Conservation (phyloP, 2,113 vertebrate species). For the Etheostoma spectabile region DNA sequence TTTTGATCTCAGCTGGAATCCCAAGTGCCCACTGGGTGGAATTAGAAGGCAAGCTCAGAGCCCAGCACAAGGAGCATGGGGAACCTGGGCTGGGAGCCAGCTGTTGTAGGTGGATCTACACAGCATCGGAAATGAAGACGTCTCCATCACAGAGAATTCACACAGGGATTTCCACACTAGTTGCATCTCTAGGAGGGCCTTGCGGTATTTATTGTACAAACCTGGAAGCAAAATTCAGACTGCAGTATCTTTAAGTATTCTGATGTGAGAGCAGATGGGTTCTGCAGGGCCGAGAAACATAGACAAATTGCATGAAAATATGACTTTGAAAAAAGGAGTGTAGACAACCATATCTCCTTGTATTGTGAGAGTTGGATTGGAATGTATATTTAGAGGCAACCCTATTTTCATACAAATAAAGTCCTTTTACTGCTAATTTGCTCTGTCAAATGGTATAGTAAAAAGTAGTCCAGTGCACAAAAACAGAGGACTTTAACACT, state of each 20-base stretch:
- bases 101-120: constrained; percentile 17
- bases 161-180: background rate
- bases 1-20: constrained; percentile 64
- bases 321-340: background rate
- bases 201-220: background rate
- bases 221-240: background rate
- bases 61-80: background rate
- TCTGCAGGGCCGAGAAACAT: background rate
- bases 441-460: background rate
- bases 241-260: background rate
- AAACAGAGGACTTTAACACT: no score
- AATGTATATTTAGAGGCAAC: background rate
- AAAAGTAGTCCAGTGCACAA: no score
- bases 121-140: constrained; percentile 8
- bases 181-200: background rate
- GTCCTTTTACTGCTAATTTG: background rate
- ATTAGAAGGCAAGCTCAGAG: constrained; percentile 41
- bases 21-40: constrained; percentile 42
- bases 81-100: constrained; percentile 42
- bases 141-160: background rate
- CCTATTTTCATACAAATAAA: background rate
- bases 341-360: background rate
- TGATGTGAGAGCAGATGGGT: background rate
- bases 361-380: background rate
- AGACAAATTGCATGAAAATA: background rate